Conservation (phyloP, 2,797 vertebrate genomes). For the Presbytis comata region DNA sequence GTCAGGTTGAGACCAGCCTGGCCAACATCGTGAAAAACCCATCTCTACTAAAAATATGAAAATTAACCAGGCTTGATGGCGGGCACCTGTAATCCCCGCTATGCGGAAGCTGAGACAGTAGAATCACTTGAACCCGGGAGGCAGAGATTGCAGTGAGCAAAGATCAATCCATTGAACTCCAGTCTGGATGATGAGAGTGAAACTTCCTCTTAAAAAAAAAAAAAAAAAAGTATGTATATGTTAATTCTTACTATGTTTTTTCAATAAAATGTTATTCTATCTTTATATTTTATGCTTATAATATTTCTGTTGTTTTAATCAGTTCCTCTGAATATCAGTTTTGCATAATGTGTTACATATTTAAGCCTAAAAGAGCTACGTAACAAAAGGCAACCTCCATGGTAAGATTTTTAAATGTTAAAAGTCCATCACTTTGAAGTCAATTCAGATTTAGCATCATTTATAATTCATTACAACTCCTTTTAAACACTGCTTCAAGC, state of each 20-base stretch:
- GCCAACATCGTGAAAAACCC: neutral
- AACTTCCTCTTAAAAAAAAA: neutral
- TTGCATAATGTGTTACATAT: neutral
- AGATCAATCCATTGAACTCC: too few species aligned
- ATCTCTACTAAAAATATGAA: neutral
- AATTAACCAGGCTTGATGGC: neutral
- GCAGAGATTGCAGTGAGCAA: neutral
- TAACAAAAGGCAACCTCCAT: conserved; percentile 43
- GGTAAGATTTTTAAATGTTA: conserved; percentile 42
- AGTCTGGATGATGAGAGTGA: neutral
- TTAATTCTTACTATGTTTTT: neutral
- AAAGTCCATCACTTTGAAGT: conserved; percentile 72
- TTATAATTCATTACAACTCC: conserved; percentile 81
- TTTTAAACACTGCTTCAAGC: conserved; percentile 74
- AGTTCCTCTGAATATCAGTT: neutral
- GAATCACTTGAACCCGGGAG: neutral
- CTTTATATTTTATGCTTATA: neutral
- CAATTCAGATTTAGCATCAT: conserved; percentile 73
- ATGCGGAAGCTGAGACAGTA: accelerated
- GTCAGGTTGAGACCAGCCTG: neutral
- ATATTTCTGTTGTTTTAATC: neutral
- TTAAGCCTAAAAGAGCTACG: conserved; percentile 5
- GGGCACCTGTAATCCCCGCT: neutral
- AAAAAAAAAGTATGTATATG: neutral
- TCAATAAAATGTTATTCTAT: neutral